phyloP scores from a whole-genome alignment of 53 echinoderm and acorn worm species.

The Arbacia lixula region DNA sequence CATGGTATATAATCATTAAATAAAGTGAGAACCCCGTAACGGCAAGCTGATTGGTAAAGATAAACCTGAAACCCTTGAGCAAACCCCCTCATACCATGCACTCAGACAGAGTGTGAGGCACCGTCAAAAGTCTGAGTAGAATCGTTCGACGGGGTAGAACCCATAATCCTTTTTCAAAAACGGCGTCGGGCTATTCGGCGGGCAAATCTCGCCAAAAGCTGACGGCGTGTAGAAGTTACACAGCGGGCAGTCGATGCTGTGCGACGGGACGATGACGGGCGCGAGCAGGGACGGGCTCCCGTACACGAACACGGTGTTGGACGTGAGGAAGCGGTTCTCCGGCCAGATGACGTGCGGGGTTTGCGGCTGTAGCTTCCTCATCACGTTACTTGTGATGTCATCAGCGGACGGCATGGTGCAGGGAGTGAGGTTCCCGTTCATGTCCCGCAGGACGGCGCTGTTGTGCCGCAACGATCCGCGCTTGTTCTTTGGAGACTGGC shows the following conservation, averaged over 20 bases:
- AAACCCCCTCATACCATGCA: too few species aligned
- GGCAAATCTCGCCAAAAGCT: conserved; percentile 68
- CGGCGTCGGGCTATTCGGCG: conserved; percentile 87
- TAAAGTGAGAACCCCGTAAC: too few species aligned
- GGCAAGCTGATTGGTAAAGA: too few species aligned
- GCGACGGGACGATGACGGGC: conserved; percentile 78
- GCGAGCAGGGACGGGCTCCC: conserved; percentile 84
- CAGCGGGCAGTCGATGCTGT: conserved; percentile 88
- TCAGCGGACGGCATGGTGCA: not conserved
- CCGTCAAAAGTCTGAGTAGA: conserved; percentile 39
- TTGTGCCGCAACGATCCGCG: conserved; percentile 20
- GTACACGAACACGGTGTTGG: conserved; percentile 82
- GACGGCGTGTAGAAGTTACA: conserved; percentile 78
- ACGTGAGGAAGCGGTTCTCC: conserved; percentile 70
- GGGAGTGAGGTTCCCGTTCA: conserved; percentile 39
- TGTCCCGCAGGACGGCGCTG: conserved; percentile 45
- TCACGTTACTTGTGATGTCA: conserved; percentile 48
- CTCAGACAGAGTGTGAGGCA: not conserved
- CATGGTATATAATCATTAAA: too few species aligned
- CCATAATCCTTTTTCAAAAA: conserved; percentile 79
- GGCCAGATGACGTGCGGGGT: conserved; percentile 91
- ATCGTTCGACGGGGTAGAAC: conserved; percentile 85
- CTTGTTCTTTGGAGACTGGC: not conserved
- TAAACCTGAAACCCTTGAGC: too few species aligned
- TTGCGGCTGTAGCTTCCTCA: conserved; percentile 69